These are phyloP conservation scores for Lutjanus erythropterus DNA, from an alignment of 2,113 vertebrate species.

Conservation along the genomic window DNA sequence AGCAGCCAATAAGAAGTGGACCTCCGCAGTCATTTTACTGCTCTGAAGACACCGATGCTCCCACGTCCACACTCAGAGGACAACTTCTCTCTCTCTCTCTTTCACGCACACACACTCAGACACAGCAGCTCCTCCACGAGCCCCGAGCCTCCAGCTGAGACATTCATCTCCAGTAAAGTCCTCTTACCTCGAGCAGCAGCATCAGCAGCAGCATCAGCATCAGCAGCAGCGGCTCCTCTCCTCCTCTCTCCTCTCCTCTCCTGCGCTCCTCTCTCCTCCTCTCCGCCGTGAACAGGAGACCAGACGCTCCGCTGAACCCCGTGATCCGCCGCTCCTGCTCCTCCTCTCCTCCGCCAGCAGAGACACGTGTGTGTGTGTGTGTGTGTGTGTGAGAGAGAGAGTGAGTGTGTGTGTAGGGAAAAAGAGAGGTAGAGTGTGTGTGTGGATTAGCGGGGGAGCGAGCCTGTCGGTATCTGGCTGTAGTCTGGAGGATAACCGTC, in stretches of 20 bases:
- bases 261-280: too few species aligned
- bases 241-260: too few species aligned
- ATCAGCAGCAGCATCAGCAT: too few species aligned
- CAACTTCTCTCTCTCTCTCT: slow-evolving; percentile 41
- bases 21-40: not conserved
- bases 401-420: not conserved
- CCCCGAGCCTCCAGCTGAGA: not conserved
- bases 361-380: slow-evolving; percentile 2
- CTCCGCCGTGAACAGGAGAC: slow-evolving; percentile 28
- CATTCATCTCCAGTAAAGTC: slow-evolving; percentile 31
- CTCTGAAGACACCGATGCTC: not conserved
- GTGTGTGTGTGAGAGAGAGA: slow-evolving; percentile 6
- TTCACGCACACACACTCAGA: slow-evolving; percentile 1
- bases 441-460: slow-evolving; percentile 19
- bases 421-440: not conserved
- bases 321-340: slow-evolving; percentile 20
- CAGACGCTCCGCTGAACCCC: slow-evolving; percentile 40
- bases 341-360: slow-evolving; percentile 28
- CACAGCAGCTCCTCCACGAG: not conserved
- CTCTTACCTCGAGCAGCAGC: slow-evolving; percentile 56
- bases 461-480: slow-evolving; percentile 56
- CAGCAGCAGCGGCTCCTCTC: too few species aligned
- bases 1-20: slow-evolving; percentile 22
- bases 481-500: slow-evolving; percentile 51
- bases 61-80: not conserved